A percentile compares a stretch with the other conserved stretches of the same genome.
phyloP scores from a whole-genome alignment of 2,797 vertebrate genomes.

The Danio choprae region DNA sequence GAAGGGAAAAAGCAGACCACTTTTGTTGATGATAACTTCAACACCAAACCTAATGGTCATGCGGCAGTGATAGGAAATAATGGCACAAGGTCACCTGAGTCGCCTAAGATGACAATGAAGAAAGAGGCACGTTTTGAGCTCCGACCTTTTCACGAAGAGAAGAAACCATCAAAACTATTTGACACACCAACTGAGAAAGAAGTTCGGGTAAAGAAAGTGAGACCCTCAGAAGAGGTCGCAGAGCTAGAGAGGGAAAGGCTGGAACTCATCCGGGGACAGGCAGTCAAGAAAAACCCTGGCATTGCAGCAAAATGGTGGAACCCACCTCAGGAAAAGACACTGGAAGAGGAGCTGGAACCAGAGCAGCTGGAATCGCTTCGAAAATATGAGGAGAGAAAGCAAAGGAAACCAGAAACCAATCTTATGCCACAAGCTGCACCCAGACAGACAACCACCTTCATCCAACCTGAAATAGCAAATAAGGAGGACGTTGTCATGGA shows the following conservation, averaged over 20 bases:
- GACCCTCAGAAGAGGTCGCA: slow-evolving; percentile 90
- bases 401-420: slow-evolving; percentile 78
- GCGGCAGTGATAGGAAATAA: slow-evolving; percentile 67
- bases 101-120: slow-evolving; percentile 76
- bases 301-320: slow-evolving; percentile 98
- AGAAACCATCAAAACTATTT: slow-evolving; percentile 92
- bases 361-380: slow-evolving; percentile 92
- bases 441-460: slow-evolving; percentile 59
- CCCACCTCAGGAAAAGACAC: slow-evolving; percentile 89
- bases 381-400: slow-evolving; percentile 94
- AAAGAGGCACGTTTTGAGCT: slow-evolving; percentile 92
- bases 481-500: slow-evolving; percentile 91
- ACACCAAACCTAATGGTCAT: slow-evolving; percentile 74
- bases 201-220: slow-evolving; percentile 87
- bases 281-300: slow-evolving; percentile 93
- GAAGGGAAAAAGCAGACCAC: slow-evolving; percentile 69
- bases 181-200: slow-evolving; percentile 83
- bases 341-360: slow-evolving; percentile 90
- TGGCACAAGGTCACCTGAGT: slow-evolving; percentile 71
- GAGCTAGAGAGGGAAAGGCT: slow-evolving; percentile 95
- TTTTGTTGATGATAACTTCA: slow-evolving; percentile 65
- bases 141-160: slow-evolving; percentile 94
- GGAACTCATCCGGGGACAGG: slow-evolving; percentile 94
- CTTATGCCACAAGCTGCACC: slow-evolving; percentile 20
- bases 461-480: slow-evolving; percentile 71